Base-by-base conservation (phyloP, 1,140 invertebrate species). In the Gonioctena quinquepunctata region DNA sequence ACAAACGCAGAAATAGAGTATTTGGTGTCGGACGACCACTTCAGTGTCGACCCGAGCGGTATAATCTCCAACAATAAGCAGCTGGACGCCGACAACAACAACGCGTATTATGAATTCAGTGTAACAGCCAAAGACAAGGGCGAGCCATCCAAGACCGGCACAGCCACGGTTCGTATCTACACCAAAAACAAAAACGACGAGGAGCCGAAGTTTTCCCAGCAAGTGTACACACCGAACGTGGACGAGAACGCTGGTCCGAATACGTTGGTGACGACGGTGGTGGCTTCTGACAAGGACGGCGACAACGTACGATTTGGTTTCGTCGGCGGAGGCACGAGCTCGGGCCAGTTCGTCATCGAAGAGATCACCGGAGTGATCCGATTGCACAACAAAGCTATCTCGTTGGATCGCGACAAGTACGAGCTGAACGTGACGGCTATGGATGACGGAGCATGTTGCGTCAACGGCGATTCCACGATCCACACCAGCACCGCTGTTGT, bases 111-210 rank as follows among this genome's bases (percentile, higher is more conserved):
- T 80, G 94, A 96, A 83, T 96, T 97, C 79, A 89, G 91, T 22
- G 94, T 97, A 3, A 96, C 94, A 11, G 95, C 95, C 4, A 95
- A 93, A 81, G 95, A 97, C 80, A 96, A 95, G 84, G 95, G 96
- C 13, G 94, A 96, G 83, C 95, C 95, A 1, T 88, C 94, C 0
- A 94, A 96, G 81, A 96, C 93, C 2, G 95, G 95, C 21, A 94
- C 93, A 1, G 95, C 95, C 0, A 97, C 95, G 0, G 95, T 97
- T 6, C 88, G 96, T 62, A 92, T 97, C 69, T 97, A 97, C 80
- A 97, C 96, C 2, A 96, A 97, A 80, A 97, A 97, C 79, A 96
- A 96, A 84, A 97, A 97, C 83, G 96, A 97, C 79, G 96, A 97
- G 85, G 94, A 96, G 81, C 96, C 96, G 0, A 97, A 96, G 83